Base-by-base conservation (phyloP, 2,797 vertebrate species). In the Podarcis lilfordi region DNA sequence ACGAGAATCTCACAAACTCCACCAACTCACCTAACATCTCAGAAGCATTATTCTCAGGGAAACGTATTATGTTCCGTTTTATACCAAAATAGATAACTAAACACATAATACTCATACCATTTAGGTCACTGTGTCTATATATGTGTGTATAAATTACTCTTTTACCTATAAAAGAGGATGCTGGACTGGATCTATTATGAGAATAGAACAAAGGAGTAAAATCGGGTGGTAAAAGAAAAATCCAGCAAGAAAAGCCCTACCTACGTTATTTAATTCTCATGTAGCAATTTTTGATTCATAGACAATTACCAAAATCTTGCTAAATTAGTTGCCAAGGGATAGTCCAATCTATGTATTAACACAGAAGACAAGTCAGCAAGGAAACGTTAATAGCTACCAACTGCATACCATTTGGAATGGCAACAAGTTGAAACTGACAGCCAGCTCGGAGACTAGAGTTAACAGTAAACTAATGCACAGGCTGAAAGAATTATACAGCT, bases 391-490 rank as follows among this genome's bases (percentile, higher is more conserved):
- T 29, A 0, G 13, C 71, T 84, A 88, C 32, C 37, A 71, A 43
- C 82, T 68, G n/a, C 17, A 66, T 35, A 11, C 10, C 23, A 88
- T 50, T 76, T 40, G 10, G 2, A 80, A 77, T 21, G 43, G 82
- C 19, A 72, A 86, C 64, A 61, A 64, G 72, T 72, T 82, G 27
- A n/a, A 55, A 92, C 75, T 37, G 66, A 92, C 80, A 91, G 75
- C 86, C 86, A 55, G 23, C 87, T 82, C 75, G 88, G 89, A 88
- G 89, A 17, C 5, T 89, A 77, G 6, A 80, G 71, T 91, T 94
- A 92, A 86, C 83, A 89, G 80, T 89, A 92, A 77, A 40, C 59
- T 90, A 91, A 94, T 84, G 80, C 64, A 89, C 45, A 91, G 90
- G 69, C 2, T 91, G 59, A 55, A 90, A 85, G 29, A 91, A 90